These are phyloP conservation scores for Chinchilla lanigera DNA, from an alignment of 2,113 vertebrate species.

Conservation along the genomic window DNA sequence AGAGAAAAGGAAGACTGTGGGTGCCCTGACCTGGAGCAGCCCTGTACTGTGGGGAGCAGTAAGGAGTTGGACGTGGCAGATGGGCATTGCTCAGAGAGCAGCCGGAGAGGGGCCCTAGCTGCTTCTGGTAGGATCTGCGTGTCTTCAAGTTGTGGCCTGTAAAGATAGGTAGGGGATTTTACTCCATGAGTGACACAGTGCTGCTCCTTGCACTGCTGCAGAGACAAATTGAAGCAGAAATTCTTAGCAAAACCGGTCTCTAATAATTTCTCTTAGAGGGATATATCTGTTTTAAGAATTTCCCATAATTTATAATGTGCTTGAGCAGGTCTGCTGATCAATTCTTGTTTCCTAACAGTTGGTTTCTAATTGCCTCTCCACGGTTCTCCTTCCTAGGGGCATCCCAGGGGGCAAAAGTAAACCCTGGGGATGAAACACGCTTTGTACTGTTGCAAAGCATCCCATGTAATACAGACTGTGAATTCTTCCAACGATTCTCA, in stretches of 20 bases:
- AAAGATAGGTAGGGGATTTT: background rate
- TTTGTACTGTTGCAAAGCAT: background rate
- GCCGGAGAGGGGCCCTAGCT: background rate
- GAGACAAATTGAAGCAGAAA: background rate
- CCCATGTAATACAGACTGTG: background rate
- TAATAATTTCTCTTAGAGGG: background rate
- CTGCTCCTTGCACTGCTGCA: background rate
- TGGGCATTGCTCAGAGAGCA: background rate
- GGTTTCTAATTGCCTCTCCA: background rate
- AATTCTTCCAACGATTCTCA: slow-evolving; percentile 9
- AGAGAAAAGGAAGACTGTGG: background rate
- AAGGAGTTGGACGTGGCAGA: background rate
- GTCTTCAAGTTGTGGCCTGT: background rate
- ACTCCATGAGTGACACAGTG: background rate
- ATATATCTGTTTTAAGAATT: slow-evolving; percentile 14
- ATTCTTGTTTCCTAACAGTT: background rate
- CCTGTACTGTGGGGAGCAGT: background rate
- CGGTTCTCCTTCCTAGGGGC: background rate
- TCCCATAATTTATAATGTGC: background rate
- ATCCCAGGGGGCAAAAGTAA: background rate
- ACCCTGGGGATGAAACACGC: background rate
- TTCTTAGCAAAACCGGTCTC: background rate
- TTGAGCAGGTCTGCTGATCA: background rate
- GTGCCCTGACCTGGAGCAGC: background rate
- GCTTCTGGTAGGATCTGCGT: accelerated